Evolutionary conservation across 2,888 invertebrate genomes (phyloP).

Genomic region (Agelastica alni): DNA sequence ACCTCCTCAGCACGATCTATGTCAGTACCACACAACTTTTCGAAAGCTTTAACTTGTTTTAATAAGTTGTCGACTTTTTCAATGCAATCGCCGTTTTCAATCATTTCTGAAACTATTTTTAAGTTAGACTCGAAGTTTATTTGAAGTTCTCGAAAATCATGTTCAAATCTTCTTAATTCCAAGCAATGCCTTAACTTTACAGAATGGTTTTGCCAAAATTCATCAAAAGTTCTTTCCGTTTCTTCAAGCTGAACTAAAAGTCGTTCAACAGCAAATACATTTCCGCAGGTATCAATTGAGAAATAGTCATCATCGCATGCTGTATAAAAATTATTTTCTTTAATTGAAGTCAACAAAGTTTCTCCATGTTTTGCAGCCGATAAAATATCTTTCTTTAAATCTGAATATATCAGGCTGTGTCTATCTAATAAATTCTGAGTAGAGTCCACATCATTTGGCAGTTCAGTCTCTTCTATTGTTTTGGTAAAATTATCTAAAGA

Average conservation of each 20-base stretch:
- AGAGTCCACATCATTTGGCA: conserved; percentile 91
- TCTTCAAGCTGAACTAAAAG: conserved; percentile 91
- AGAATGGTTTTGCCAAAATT: conserved; percentile 93
- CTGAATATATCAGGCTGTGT: conserved; percentile 74
- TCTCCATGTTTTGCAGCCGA: conserved; percentile 89
- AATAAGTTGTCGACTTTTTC: conserved; percentile 77
- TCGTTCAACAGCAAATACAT: conserved; percentile 91
- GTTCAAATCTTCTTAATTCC: conserved; percentile 90
- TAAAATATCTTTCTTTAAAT: conserved; percentile 82
- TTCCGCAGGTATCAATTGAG: conserved; percentile 70
- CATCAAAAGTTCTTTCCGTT: conserved; percentile 91
- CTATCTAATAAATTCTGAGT: conserved; percentile 85
- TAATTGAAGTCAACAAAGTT: conserved; percentile 76
- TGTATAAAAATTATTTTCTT: conserved; percentile 58
- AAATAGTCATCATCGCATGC: conserved; percentile 62
- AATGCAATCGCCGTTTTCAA: conserved; percentile 88
- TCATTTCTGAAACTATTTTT: conserved; percentile 80
- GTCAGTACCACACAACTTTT: conserved; percentile 79
- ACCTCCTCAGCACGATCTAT: conserved; percentile 83
- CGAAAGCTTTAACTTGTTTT: conserved; percentile 76
- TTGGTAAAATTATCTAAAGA: conserved; percentile 86
- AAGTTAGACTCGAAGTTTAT: conserved; percentile 79
- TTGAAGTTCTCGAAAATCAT: conserved; percentile 90
- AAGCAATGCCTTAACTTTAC: conserved; percentile 87
- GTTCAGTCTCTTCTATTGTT: conserved; percentile 86